These are phyloP conservation scores for Ypsolopha sequella DNA, from an alignment of 2,888 invertebrate species.

Conservation along the genomic window DNA sequence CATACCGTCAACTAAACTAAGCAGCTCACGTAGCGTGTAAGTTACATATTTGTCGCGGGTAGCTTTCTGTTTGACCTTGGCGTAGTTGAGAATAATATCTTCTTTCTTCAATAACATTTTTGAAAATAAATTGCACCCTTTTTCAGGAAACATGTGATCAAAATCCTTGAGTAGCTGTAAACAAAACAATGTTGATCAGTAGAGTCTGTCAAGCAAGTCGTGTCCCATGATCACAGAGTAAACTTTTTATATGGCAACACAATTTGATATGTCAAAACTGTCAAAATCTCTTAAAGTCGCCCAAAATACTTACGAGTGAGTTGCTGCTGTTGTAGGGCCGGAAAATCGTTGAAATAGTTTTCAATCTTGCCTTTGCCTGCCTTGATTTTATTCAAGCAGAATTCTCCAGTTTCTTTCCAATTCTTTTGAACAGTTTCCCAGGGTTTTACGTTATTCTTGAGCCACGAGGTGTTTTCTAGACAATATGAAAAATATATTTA, in stretches of 20 bases:
- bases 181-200: neutral
- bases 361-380: neutral
- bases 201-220: neutral
- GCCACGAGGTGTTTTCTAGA: neutral
- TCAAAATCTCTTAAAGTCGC: too few species aligned
- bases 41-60: neutral
- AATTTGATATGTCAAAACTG: too few species aligned
- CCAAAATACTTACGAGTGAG: neutral
- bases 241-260: too few species aligned
- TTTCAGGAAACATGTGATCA: neutral
- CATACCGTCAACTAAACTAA: neutral
- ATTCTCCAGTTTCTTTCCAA: neutral
- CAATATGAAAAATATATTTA: neutral
- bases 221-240: too few species aligned
- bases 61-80: neutral
- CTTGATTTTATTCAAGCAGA: neutral
- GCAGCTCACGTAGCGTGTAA: neutral
- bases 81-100: neutral
- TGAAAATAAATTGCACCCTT: neutral
- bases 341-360: neutral
- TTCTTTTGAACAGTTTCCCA: neutral
- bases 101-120: neutral
- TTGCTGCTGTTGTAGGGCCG: neutral
- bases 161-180: neutral
- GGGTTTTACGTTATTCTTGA: neutral